phyloP scores from a whole-genome alignment of 23 tunicate species.

The Clavelina lepadiformis region DNA sequence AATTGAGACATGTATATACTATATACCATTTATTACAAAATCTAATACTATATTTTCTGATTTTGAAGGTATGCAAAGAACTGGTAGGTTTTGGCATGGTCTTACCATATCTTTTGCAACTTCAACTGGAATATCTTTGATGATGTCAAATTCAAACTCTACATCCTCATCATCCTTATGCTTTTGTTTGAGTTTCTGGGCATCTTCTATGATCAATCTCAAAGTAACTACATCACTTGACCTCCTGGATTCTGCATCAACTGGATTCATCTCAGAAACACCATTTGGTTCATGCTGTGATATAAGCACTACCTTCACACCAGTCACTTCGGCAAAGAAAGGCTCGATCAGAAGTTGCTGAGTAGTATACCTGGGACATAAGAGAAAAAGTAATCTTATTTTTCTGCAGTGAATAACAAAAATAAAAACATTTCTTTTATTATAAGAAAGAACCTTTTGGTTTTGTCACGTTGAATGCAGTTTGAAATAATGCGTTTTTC shows the following conservation, averaged over 20 bases:
- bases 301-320: conserved; percentile 58
- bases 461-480: conserved; percentile 75
- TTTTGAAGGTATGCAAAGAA: too few relatives aligned
- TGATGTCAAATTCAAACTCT: conserved; percentile 84
- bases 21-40: too few relatives aligned
- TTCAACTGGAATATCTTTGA: conserved; percentile 87
- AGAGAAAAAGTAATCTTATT: too few relatives aligned
- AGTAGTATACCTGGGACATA: conserved; percentile 58
- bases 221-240: conserved; percentile 36
- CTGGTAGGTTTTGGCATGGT: too few relatives aligned
- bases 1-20: too few relatives aligned
- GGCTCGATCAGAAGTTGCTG: conserved; percentile 83
- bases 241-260: conserved; percentile 19
- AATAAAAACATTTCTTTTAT: neutral
- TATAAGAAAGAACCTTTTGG: conserved; percentile 42
- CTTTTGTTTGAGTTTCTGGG: conserved; percentile 80
- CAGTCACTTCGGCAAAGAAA: conserved; percentile 69
- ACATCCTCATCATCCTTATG: conserved; percentile 78
- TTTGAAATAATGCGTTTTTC: conserved; percentile 65
- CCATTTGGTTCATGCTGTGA: conserved; percentile 30
- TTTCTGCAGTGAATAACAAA: neutral
- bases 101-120: conserved; percentile 93
- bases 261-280: conserved; percentile 19
- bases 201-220: conserved; percentile 73
- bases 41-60: too few relatives aligned